phyloP scores from a whole-genome alignment of 1,140 invertebrate species.

The Uloborus diversus region DNA sequence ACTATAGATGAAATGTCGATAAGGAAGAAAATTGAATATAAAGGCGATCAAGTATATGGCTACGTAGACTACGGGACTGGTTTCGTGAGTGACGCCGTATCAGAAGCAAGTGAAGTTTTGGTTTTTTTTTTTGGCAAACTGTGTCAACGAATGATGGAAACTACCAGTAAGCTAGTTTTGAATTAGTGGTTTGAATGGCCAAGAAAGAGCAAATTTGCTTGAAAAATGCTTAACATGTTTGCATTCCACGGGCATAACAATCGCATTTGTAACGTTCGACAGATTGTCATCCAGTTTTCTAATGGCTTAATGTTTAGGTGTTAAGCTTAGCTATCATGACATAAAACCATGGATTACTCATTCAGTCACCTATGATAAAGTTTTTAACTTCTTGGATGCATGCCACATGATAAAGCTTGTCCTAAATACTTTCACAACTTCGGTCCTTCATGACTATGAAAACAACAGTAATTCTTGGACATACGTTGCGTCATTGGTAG shows the following conservation, averaged over 20 bases:
- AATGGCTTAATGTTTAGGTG: background rate
- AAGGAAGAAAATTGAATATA: conserved; percentile 46
- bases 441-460: conserved; percentile 45
- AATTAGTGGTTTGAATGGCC: conserved; percentile 56
- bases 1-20: conserved; percentile 50
- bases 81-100: conserved; percentile 57
- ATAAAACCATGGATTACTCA: background rate
- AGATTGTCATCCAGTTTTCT: background rate
- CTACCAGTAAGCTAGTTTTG: conserved; percentile 63
- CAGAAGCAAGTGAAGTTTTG: conserved; percentile 61
- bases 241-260: background rate
- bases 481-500: background rate
- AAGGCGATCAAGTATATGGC: conserved; percentile 46
- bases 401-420: conserved; percentile 60
- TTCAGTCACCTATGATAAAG: background rate
- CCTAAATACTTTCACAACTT: conserved; percentile 59
- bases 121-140: conserved; percentile 61
- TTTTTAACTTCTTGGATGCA: conserved; percentile 57
- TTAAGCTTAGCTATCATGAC: background rate
- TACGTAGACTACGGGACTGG: conserved; percentile 31
- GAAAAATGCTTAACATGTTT: conserved; percentile 11
- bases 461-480: background rate
- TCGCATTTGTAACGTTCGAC: conserved; percentile 4
- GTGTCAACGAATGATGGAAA: conserved; percentile 59
- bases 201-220: conserved; percentile 59